Evolutionary conservation across 2,113 vertebrate species (phyloP), one percentile per base, ranked within the genome.

Genomic region (Tichodroma muraria): DNA sequence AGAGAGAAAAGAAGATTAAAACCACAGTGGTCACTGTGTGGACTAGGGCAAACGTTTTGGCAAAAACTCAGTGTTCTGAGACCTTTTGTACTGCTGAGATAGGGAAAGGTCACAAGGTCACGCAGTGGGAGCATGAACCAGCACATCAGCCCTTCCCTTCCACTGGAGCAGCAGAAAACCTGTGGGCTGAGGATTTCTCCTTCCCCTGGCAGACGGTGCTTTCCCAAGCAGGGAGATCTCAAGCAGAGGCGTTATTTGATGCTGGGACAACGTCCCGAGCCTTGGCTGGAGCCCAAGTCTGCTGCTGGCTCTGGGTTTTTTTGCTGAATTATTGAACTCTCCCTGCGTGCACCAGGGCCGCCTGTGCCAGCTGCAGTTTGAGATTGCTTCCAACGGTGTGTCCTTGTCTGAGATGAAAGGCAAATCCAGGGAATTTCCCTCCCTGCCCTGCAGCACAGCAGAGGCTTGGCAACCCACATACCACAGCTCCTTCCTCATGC

Each of bases 251-350:
- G 0, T 45, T 90, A 49, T 40, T 80, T 61, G 78, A 79, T 84
- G 79, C 79, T 81, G 56, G 86, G 85, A 93, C 73, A 88, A 38
- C 31, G 4, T 89, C 33, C 64, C 2, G 1, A 87, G 83, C 57
- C 70, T 91, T 96, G 94, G 83, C 92, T 49, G 53, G 56, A 72
- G 75, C 59, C 81, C 82, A 68, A 31, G 49, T 16, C 65, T 68
- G 90, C 93, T 81, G 56, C 80, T 94, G 88, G 93, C 87, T 80
- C 85, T 40, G 88, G 49, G 47, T 23, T 49, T 79, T 61, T 80
- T 64, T 81, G 53, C 73, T 92, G 69, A 90, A 95, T 95, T 93
- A 89, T 78, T 91, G 95, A 95, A 52, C 60, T 50, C 54, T n/a
- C 57, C 56, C 79, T 45, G 84, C 8, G 6, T 14, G 37, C 0